Percentiles rank a stretch among this genome's conserved stretches.
Evolutionary conservation across 2,888 invertebrate species (phyloP).

Genomic region (Drosophila paranaensis): DNA sequence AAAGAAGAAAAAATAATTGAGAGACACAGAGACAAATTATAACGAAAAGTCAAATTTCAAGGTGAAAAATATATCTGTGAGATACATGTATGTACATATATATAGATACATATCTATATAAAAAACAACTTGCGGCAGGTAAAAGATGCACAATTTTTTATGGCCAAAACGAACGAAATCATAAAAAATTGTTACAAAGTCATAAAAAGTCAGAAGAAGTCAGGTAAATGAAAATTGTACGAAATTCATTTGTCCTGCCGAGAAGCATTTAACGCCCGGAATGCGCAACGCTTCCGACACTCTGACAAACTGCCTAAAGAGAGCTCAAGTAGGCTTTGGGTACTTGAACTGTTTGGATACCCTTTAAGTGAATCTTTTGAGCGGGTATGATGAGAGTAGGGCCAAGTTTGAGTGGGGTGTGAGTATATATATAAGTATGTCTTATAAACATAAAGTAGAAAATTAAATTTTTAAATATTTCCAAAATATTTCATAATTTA

Average conservation of each 20-base stretch:
- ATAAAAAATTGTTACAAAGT: conserved; percentile 82
- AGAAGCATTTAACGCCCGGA: conserved; percentile 61
- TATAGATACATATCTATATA: background rate
- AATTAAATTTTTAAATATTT: too few species aligned
- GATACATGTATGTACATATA: conserved; percentile 24
- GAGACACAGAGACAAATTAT: conserved; percentile 62
- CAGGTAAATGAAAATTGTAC: conserved; percentile 58
- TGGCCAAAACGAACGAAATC: conserved; percentile 56
- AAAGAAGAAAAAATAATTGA: conserved; percentile 6
- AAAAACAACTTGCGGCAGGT: conserved; percentile 57
- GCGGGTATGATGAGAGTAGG: background rate
- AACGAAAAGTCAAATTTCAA: conserved; percentile 73
- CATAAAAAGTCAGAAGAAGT: conserved; percentile 68
- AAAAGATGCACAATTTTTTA: conserved; percentile 70
- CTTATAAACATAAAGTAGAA: too few species aligned
- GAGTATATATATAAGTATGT: too few species aligned
- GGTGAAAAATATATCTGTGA: conserved; percentile 42
- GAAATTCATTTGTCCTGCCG: conserved; percentile 66
- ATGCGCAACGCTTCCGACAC: conserved; percentile 62
- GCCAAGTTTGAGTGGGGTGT: too few species aligned
- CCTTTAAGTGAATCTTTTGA: background rate
- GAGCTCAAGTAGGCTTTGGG: background rate
- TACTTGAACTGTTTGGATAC: conserved; percentile 14
- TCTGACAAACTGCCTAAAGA: conserved; percentile 64
- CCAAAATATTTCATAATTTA: background rate